A percentile compares a stretch with the other conserved stretches of the same genome.
Evolutionary conservation across 1,140 invertebrate species (phyloP).

Genomic region (Camponotus pennsylvanicus): DNA sequence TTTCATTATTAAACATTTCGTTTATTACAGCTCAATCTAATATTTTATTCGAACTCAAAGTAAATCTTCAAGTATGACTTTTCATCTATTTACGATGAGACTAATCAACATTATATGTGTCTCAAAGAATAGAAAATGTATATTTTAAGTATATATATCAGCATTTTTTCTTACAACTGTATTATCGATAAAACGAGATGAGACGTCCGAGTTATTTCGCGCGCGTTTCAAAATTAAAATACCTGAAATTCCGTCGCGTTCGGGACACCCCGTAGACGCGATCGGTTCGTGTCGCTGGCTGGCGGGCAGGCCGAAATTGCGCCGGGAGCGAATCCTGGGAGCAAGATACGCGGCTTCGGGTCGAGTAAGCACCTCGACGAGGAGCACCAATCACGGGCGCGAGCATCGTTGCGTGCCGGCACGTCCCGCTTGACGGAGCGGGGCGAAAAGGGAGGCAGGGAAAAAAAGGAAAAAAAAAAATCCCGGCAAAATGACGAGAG

Average conservation of each 20-base stretch:
- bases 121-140: no score
- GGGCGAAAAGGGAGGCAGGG: slow-evolving; percentile 64
- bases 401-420: slow-evolving; percentile 80
- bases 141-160: not conserved
- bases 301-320: slow-evolving; percentile 56
- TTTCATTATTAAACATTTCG: not conserved
- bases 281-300: slow-evolving; percentile 52
- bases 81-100: not conserved
- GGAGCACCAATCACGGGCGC: slow-evolving; percentile 77
- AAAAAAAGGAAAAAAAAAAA: slow-evolving; percentile 6
- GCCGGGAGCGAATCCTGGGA: slow-evolving; percentile 62
- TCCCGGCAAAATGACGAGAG: slow-evolving; percentile 73
- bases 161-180: not conserved
- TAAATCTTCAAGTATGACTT: not conserved
- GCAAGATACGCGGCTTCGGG: slow-evolving; percentile 62
- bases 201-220: not conserved
- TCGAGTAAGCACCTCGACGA: slow-evolving; percentile 64
- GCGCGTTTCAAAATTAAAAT: not conserved
- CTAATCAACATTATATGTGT: not conserved
- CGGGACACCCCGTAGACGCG: slow-evolving; percentile 45
- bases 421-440: slow-evolving; percentile 77
- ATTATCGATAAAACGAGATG: not conserved
- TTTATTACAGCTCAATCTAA: not conserved
- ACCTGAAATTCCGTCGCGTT: not conserved
- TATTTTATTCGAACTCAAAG: not conserved